Conservation (phyloP, 2,888 invertebrate genomes). For the Ischnus inquisitorius region DNA sequence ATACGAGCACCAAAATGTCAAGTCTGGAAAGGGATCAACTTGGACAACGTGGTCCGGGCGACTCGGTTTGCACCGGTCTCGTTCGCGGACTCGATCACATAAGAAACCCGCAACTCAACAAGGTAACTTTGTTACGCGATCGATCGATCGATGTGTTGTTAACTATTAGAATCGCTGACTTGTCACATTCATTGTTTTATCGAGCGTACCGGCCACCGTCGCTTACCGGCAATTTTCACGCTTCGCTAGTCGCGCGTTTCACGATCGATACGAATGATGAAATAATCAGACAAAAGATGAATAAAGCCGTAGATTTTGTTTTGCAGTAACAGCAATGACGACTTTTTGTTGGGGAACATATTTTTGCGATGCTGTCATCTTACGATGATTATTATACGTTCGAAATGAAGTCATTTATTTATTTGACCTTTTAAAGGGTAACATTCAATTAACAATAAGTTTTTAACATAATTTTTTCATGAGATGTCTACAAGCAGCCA, state of each 20-base stretch:
- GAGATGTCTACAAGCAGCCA: background rate
- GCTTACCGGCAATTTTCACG: background rate
- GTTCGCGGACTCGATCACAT: constrained; percentile 90
- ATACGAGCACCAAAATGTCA: constrained; percentile 69
- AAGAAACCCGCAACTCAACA: constrained; percentile 90
- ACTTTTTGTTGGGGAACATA: background rate
- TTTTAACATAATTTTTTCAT: background rate
- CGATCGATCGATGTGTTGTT: background rate
- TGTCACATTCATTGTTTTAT: background rate
- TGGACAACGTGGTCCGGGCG: constrained; percentile 87
- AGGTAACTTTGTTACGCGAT: constrained; percentile 86
- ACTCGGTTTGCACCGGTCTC: constrained; percentile 86
- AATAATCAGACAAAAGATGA: background rate
- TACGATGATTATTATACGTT: too few relatives aligned
- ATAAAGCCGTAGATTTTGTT: background rate
- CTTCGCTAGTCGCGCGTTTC: background rate
- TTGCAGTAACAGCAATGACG: background rate
- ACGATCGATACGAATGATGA: background rate
- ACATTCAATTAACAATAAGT: background rate
- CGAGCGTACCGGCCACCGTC: background rate
- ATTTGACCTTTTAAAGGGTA: background rate
- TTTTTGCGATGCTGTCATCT: background rate
- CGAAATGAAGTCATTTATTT: background rate
- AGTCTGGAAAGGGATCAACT: constrained; percentile 88
- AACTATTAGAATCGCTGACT: background rate